Evolutionary conservation across 2,797 vertebrate species (phyloP).

Genomic region (Phoxinus dragarum): DNA sequence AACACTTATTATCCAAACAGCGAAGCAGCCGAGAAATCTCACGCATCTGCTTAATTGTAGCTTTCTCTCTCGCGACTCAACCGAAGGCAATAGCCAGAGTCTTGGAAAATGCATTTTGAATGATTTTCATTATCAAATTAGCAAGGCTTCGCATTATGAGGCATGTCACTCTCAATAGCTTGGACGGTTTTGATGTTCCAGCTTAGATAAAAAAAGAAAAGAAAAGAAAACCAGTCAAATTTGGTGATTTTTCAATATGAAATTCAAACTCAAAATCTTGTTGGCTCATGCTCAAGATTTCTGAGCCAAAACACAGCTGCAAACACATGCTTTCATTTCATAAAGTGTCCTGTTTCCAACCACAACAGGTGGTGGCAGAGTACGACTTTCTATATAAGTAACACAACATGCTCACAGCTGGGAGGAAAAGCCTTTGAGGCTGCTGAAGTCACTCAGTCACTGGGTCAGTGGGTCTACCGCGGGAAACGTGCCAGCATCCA

Average conservation of each 20-base stretch:
- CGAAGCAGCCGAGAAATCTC: constrained; percentile 45
- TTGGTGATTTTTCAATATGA: not conserved
- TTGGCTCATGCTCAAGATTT: constrained; percentile 2
- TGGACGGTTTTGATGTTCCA: not conserved
- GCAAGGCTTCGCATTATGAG: not conserved
- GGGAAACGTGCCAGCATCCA: not conserved
- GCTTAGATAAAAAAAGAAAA: not conserved
- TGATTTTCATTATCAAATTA: not conserved
- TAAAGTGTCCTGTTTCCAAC: constrained; percentile 29
- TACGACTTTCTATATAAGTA: constrained; percentile 11
- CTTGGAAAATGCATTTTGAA: not conserved
- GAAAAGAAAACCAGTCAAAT: not conserved
- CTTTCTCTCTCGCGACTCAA: constrained; percentile 9
- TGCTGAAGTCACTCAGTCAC: constrained; percentile 10
- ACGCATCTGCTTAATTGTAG: constrained; percentile 61
- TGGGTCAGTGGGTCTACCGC: constrained; percentile 6
- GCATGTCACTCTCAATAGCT: not conserved
- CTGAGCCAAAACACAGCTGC: not conserved
- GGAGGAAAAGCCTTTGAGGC: constrained; percentile 1
- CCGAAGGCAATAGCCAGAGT: not conserved
- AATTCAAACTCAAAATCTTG: not conserved
- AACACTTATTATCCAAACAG: constrained; percentile 61
- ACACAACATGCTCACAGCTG: constrained; percentile 13
- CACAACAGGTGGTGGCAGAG: constrained; percentile 33
- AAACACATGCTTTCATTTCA: not conserved